Conservation (phyloP, 2,888 invertebrate species). For the Caenorhabditis parvicauda region DNA sequence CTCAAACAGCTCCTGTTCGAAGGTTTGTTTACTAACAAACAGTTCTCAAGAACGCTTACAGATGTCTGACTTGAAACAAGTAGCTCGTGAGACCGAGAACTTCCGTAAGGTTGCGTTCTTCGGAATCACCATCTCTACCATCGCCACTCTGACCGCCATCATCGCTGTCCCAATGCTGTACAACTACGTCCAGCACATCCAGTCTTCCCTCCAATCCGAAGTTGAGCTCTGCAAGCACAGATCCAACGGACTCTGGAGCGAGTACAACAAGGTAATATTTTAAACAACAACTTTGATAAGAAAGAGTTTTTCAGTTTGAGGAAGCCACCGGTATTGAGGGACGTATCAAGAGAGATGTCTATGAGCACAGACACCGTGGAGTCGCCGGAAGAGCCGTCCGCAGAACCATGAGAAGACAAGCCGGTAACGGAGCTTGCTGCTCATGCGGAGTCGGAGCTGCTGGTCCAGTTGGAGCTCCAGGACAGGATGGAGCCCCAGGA, state of each 20-base stretch:
- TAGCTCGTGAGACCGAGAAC: constrained; percentile 36
- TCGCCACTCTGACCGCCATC: constrained; percentile 47
- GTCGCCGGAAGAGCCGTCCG: constrained; percentile 13
- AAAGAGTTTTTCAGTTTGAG: constrained; percentile 27
- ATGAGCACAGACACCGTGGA: constrained; percentile 18
- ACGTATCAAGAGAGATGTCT: constrained; percentile 28
- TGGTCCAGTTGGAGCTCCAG: constrained; percentile 38
- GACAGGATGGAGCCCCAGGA: constrained; percentile 40
- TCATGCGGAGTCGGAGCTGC: constrained; percentile 34
- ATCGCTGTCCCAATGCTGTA: constrained; percentile 49
- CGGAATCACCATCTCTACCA: constrained; percentile 49
- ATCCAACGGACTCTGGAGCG: constrained; percentile 47
- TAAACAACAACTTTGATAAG: background rate
- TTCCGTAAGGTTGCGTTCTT: constrained; percentile 40
- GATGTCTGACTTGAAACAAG: constrained; percentile 37
- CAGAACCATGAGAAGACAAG: no score
- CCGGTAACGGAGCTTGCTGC: constrained; percentile 32
- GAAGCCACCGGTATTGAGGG: constrained; percentile 27
- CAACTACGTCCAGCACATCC: constrained; percentile 52
- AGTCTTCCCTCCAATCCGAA: constrained; percentile 44
- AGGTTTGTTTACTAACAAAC: no score
- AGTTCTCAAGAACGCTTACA: no score
- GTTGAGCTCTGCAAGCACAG: constrained; percentile 47
- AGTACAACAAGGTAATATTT: constrained; percentile 32
- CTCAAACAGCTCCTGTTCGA: no score